These are phyloP conservation scores for Neocrepidodera transversa DNA, from an alignment of 2,888 invertebrate species.

Conservation along the genomic window DNA sequence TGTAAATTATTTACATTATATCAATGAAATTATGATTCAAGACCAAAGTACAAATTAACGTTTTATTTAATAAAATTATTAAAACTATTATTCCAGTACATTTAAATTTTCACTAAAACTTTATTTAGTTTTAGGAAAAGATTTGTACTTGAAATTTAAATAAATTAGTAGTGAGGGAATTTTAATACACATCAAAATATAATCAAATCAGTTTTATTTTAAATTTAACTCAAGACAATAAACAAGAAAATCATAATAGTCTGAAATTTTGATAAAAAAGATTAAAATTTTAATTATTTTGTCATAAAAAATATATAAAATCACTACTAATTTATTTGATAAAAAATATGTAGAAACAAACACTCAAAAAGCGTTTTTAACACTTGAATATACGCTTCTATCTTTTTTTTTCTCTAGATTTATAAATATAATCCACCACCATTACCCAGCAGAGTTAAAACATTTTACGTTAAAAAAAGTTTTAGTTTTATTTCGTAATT, in stretches of 20 bases:
- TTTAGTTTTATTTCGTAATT: conserved; percentile 8
- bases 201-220: neutral
- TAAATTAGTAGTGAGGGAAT: conserved; percentile 6
- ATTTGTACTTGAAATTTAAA: conserved; percentile 16
- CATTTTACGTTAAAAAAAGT: neutral
- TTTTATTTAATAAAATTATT: conserved; percentile 9
- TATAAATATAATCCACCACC: conserved; percentile 21
- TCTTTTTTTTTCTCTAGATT: neutral
- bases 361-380: conserved; percentile 1
- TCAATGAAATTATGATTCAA: conserved; percentile 59
- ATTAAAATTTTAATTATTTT: neutral
- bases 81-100: conserved; percentile 13
- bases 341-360: neutral
- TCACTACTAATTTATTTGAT: conserved; percentile 15
- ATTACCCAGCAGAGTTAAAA: conserved; percentile 17
- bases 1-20: conserved; percentile 47
- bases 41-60: conserved; percentile 43
- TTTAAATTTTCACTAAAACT: conserved; percentile 39
- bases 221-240: too few relatives aligned
- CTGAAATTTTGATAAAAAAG: too few relatives aligned
- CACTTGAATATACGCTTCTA: neutral
- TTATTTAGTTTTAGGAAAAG: conserved; percentile 39
- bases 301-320: too few relatives aligned
- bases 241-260: too few relatives aligned
- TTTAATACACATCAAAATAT: neutral